Percentiles rank a stretch among this genome's conserved stretches.
These are phyloP conservation scores for Mobula hypostoma DNA, from an alignment of 2,113 vertebrate genomes.

Conservation along the genomic window DNA sequence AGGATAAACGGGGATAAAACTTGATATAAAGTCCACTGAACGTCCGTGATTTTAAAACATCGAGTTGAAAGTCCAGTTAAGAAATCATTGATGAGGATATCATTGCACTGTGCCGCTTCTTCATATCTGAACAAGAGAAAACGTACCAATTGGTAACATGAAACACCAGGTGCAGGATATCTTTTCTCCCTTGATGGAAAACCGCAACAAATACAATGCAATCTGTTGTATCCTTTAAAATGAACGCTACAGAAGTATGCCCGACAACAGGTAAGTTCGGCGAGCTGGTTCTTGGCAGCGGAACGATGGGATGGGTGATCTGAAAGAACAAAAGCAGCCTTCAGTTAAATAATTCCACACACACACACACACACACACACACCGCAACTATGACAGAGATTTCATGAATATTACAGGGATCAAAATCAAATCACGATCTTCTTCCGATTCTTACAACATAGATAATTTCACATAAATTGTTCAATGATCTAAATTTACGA, in stretches of 20 bases:
- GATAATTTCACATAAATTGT: background rate
- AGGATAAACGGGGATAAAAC: background rate
- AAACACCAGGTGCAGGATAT: background rate
- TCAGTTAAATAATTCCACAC: background rate
- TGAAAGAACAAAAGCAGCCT: conserved; percentile 7
- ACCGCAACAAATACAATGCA: background rate
- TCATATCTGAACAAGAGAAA: background rate
- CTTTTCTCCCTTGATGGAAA: background rate
- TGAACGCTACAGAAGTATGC: background rate
- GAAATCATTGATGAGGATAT: no score
- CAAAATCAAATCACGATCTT: background rate
- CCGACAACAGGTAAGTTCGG: background rate
- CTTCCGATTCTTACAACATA: background rate
- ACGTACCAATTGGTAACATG: background rate
- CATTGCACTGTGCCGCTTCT: background rate
- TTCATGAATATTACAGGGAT: background rate
- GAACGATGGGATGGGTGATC: background rate
- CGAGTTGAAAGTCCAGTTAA: background rate
- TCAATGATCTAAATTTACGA: background rate
- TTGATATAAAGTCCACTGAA: background rate
- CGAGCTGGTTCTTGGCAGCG: background rate
- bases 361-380: background rate
- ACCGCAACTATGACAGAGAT: background rate
- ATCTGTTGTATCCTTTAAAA: background rate
- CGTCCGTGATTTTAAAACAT: background rate